These are phyloP conservation scores for Cataglyphis hispanica DNA, from an alignment of 1,140 invertebrate genomes.

Conservation along the genomic window DNA sequence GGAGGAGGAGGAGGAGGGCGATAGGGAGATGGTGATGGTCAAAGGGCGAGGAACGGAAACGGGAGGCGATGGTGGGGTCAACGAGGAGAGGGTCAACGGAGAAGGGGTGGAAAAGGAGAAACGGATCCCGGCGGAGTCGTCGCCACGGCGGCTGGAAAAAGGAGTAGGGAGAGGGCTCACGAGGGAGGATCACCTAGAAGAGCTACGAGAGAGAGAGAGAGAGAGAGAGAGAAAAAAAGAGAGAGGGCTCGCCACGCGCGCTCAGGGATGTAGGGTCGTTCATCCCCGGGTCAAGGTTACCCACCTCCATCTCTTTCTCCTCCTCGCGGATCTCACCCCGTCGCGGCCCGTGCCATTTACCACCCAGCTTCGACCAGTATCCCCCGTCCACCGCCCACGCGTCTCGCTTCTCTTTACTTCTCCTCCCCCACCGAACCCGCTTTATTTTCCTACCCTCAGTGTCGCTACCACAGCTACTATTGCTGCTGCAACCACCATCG, in stretches of 20 bases:
- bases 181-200: slow-evolving; percentile 53
- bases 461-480: slow-evolving; percentile 11
- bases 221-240: too few species aligned
- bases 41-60: slow-evolving; percentile 54
- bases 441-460: slow-evolving; percentile 24
- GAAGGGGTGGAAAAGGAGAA: slow-evolving; percentile 15
- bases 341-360: slow-evolving; percentile 71
- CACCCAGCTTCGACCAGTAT: slow-evolving; percentile 48
- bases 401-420: not conserved
- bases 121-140: slow-evolving; percentile 55
- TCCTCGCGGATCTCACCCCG: slow-evolving; percentile 71
- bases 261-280: slow-evolving; percentile 80
- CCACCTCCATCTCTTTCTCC: slow-evolving; percentile 55
- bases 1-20: not conserved
- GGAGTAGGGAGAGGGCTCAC: slow-evolving; percentile 17
- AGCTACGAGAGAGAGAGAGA: slow-evolving; percentile 64
- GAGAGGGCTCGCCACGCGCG: slow-evolving; percentile 71
- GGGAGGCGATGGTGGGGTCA: slow-evolving; percentile 55
- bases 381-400: not conserved
- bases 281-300: slow-evolving; percentile 86
- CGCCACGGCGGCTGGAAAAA: slow-evolving; percentile 39
- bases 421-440: not conserved
- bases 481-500: slow-evolving; percentile 48
- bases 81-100: slow-evolving; percentile 60
- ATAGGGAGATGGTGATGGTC: slow-evolving; percentile 28